Base-by-base conservation (phyloP, 2,888 invertebrate genomes). In the Tenthredo scrophulariae region DNA sequence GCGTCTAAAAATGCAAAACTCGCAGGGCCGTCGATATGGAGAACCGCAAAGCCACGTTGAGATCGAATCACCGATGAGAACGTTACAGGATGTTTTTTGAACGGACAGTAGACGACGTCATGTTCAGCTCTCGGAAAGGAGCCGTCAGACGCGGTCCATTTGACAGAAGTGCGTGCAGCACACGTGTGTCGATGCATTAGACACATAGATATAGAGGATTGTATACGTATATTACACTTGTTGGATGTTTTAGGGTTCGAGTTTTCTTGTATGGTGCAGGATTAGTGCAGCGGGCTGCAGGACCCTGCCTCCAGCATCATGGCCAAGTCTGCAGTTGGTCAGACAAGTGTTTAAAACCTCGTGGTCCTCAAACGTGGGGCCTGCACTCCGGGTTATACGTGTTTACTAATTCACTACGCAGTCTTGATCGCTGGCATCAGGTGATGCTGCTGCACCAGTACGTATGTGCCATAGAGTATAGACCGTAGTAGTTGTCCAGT, bases 101-200 rank as follows among this genome's bases (percentile, higher is more conserved):
- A 80, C 80, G 80, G 62, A 62, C 26, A 62, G 80, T 80, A 80
- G 10, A 18, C 18, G 37, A 75, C 75, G 75, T 29, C 54, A 74
- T 74, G 74, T 43, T 74, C 74, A 70, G 15, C 54, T 62, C 58
- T 80, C 40, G 80, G 80, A 37, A 80, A 80, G 80, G 58, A 58
- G 80, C 22, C 62, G 80, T 80, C 80, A 62, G 80, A 33, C 37
- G 80, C 80, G 80, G 80, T 62, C 80, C 80, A 80, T 80, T 80
- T 80, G 80, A 80, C 80, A 80, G 80, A 80, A 80, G 80, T 80
- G 22, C 80, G 54, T 62, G 62, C 33, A 33, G 72, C 72, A 74
- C 72, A 74, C 72, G 72, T 74, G 72, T 74, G 72, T 74, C 72
- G 40, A 74, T 43, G 43, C 43, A 74, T 67, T 67, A 67, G 67